Evolutionary conservation across 2,797 vertebrate genomes (phyloP).

Genomic region (Sphaeramia orbicularis): DNA sequence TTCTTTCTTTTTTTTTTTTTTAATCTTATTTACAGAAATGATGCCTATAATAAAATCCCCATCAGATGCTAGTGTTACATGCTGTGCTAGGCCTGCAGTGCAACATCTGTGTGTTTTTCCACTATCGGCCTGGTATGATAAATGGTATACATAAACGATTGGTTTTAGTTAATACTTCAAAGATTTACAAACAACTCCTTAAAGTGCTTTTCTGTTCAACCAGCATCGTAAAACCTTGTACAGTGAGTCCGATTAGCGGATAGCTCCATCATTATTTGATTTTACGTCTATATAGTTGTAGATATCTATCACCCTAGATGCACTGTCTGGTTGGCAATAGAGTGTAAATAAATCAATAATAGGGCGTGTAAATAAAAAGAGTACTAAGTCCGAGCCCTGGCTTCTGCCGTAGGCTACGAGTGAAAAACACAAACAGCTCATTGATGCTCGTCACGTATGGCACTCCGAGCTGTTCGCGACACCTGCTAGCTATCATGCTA

Average conservation of each 20-base stretch:
- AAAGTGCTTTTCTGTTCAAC: too few species aligned
- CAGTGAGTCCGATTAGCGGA: too few species aligned
- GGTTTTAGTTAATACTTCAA: too few species aligned
- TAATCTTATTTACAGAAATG: neutral
- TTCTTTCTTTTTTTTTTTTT: neutral
- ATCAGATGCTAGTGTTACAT: neutral
- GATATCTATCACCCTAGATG: too few species aligned
- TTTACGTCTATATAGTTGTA: too few species aligned
- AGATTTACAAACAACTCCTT: too few species aligned
- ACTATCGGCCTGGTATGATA: neutral
- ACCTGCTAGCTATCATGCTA: slow-evolving; percentile 48
- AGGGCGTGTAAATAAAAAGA: neutral
- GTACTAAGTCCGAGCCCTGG: neutral
- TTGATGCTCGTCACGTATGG: slow-evolving; percentile 67
- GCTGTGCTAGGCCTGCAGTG: slow-evolving; percentile 8
- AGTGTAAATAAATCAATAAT: slow-evolving; percentile 1
- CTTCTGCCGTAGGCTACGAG: slow-evolving; percentile 1
- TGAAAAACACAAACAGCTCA: slow-evolving; percentile 48
- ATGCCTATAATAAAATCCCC: neutral
- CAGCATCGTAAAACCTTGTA: too few species aligned
- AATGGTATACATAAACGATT: too few species aligned
- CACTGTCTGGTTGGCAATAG: neutral
- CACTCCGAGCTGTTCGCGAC: slow-evolving; percentile 37
- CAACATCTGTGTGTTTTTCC: neutral
- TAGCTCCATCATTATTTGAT: too few species aligned